These are phyloP conservation scores for Cetonia aurata DNA, from an alignment of 2,888 invertebrate genomes.

Conservation along the genomic window DNA sequence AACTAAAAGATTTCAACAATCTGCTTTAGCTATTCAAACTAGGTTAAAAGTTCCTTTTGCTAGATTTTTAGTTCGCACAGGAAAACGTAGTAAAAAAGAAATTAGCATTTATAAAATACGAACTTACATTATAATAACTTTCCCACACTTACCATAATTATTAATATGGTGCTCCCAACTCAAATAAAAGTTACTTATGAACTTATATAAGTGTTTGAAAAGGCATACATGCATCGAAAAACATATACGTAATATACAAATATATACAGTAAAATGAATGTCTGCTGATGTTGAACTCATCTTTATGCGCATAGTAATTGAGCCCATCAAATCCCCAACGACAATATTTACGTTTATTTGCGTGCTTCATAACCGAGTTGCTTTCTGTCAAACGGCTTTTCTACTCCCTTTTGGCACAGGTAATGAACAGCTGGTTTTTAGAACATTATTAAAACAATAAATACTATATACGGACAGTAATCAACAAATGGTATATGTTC, in stretches of 20 bases:
- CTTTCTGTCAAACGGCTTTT: too few relatives aligned
- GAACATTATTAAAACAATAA: neutral
- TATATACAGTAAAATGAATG: conserved; percentile 16
- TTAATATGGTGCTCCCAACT: neutral
- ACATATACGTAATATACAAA: neutral
- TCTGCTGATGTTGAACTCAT: conserved; percentile 18
- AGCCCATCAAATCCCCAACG: conserved; percentile 32
- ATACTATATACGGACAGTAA: too few relatives aligned
- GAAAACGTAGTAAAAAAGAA: too few relatives aligned
- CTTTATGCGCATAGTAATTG: conserved; percentile 32
- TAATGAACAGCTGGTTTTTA: too few relatives aligned
- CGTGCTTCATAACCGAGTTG: too few relatives aligned
- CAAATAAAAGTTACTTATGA: neutral
- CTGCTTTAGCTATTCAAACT: neutral
- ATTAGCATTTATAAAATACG: too few relatives aligned
- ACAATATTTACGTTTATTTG: conserved; percentile 18
- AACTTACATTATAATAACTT: too few relatives aligned
- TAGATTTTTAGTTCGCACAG: too few relatives aligned
- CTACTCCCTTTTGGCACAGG: too few relatives aligned
- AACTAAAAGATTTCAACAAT: neutral
- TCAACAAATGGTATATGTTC: too few relatives aligned
- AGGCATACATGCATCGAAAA: neutral
- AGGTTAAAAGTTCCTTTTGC: neutral
- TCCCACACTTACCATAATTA: neutral
- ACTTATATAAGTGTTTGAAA: neutral